phyloP scores from a whole-genome alignment of 1,140 invertebrate species.

The Sarcophaga bullata region DNA sequence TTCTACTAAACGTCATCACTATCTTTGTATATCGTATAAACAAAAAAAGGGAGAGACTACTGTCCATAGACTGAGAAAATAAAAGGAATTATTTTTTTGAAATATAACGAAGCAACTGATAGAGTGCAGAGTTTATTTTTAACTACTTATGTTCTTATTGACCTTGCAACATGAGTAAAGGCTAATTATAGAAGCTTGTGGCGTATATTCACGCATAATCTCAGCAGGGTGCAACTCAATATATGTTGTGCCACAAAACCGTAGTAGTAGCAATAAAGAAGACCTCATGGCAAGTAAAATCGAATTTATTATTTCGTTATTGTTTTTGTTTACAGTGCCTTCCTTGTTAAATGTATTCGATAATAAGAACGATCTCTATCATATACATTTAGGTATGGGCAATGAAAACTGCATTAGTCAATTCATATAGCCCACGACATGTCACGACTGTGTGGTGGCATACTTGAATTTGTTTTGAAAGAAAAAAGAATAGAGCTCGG shows the following conservation, averaged over 20 bases:
- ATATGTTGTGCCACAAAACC: neutral
- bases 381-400: constrained; percentile 4
- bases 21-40: too few species aligned
- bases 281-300: neutral
- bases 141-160: neutral
- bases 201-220: constrained; percentile 25
- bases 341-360: too few species aligned
- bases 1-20: too few species aligned
- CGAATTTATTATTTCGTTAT: neutral
- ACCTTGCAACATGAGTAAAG: constrained; percentile 23
- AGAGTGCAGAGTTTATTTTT: neutral
- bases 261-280: neutral
- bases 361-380: neutral
- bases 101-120: too few species aligned
- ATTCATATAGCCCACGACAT: neutral
- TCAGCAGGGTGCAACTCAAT: constrained; percentile 33
- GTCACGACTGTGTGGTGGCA: neutral
- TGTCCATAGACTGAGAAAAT: too few species aligned
- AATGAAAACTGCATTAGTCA: constrained; percentile 30
- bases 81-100: too few species aligned
- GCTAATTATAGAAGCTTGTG: constrained; percentile 26
- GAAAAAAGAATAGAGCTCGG: too few species aligned
- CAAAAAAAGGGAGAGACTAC: too few species aligned
- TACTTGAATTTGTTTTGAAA: too few species aligned
- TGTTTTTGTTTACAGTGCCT: neutral